Evolutionary conservation across 2,888 invertebrate species (phyloP), one percentile per base, ranked within the genome.

Genomic region (Atethmia centrago): DNA sequence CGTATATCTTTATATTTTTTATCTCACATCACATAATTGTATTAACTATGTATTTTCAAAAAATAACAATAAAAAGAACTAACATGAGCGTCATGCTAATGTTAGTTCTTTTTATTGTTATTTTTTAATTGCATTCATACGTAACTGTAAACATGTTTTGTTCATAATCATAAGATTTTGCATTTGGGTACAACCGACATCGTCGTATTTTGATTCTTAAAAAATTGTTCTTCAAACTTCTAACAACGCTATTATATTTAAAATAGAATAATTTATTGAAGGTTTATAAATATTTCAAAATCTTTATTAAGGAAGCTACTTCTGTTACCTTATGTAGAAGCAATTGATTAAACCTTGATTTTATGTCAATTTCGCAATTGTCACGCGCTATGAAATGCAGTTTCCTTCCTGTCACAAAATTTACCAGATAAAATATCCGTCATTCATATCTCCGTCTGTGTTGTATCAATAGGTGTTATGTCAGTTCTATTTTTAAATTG

Each of bases 401-500:
- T 75, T 61, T 61, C 3, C 16, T 25, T 36, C 1, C 25, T 56
- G 31, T 65, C 40, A 51, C 49, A n/a, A 25, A 59, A 58, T 19
- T 25, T 25, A 14, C 16, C 10, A 66, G 68, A 77, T 82, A 71
- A 76, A 31, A 28, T 77, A 49, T 69, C 58, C 25, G 49, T 49
- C 53, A 69, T 62, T 40, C 40, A 58, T 62, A 67, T 77, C 67
- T n/a, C 42, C 14, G 2, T 31, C 16, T 62, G 42, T n/a, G 19
- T 16, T 12, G 14, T 51, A 67, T 67, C 36, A 36, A 16, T 40
- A 12, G 19, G 14, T 31, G 53, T 40, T 58, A 31, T 55, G 16
- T 63, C 53, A 70, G 0, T 4, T 77, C 63, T 82, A 40, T 78
- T 67, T 82, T 49, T 66, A 58, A 66, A 66, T 59, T 80, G 82